Conservation (phyloP, 2,888 invertebrate genomes). For the Pseudococcus viburni region DNA sequence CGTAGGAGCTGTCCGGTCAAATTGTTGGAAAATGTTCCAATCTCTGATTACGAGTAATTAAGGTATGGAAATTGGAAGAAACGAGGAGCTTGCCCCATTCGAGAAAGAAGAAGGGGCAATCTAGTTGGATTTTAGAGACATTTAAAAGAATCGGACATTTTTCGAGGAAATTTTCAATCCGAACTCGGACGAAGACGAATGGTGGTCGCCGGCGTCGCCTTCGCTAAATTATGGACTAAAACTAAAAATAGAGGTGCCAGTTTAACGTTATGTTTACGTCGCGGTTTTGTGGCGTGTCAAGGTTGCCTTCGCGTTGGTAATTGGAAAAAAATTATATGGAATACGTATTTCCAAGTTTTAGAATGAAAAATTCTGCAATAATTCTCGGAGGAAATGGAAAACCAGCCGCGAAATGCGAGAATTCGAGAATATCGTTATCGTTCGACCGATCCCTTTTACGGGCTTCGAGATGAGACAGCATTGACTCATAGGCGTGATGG, state of each 20-base stretch:
- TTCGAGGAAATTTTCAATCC: background rate
- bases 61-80: too few relatives aligned
- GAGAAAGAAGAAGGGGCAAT: too few relatives aligned
- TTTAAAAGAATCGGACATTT: background rate
- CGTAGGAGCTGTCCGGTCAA: too few relatives aligned
- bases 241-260: background rate
- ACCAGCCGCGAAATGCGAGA: background rate
- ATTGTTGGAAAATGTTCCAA: too few relatives aligned
- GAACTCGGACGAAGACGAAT: background rate
- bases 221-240: background rate
- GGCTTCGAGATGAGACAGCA: too few relatives aligned
- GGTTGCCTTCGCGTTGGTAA: background rate
- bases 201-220: background rate
- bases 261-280: background rate
- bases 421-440: background rate
- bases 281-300: background rate
- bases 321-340: background rate
- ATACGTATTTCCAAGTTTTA: background rate
- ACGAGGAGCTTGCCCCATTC: too few relatives aligned
- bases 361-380: background rate
- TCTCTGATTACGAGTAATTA: too few relatives aligned
- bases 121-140: too few relatives aligned
- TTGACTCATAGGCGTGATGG: too few relatives aligned
- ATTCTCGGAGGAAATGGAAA: background rate
- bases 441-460: too few relatives aligned